Percentiles rank a stretch among this genome's conserved stretches.
phyloP scores from a whole-genome alignment of 1,140 invertebrate genomes.

The Elysia chlorotica region DNA sequence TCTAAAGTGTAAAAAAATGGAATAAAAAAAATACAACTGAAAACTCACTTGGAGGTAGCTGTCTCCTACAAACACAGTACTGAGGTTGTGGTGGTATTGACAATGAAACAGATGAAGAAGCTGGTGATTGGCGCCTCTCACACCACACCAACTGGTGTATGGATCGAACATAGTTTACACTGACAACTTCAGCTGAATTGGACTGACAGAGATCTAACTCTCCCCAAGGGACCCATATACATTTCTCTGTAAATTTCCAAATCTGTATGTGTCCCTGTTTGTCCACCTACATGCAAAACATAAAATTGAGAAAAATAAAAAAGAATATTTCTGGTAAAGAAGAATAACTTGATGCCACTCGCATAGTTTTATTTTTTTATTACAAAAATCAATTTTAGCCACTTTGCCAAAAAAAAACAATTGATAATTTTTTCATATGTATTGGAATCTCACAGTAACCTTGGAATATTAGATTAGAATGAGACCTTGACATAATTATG shows the following conservation, averaged over 20 bases:
- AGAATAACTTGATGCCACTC: too few relatives aligned
- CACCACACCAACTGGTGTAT: conserved; percentile 4
- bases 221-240: background rate
- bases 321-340: too few relatives aligned
- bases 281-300: too few relatives aligned
- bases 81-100: background rate
- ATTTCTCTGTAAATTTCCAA: conserved; percentile 1
- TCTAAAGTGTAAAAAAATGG: background rate
- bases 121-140: conserved; percentile 2
- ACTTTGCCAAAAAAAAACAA: too few relatives aligned
- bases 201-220: background rate
- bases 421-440: too few relatives aligned
- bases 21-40: background rate
- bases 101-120: background rate
- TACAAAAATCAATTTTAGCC: too few relatives aligned
- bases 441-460: too few relatives aligned
- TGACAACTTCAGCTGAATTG: background rate
- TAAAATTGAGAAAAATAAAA: too few relatives aligned
- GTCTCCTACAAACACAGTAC: conserved; percentile 2
- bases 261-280: background rate
- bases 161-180: background rate
- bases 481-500: too few relatives aligned
- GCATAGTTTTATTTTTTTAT: too few relatives aligned
- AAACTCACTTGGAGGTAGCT: background rate
- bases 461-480: too few relatives aligned